phyloP scores from a whole-genome alignment of 2,888 invertebrate genomes.

The Ophioninae sp. region DNA sequence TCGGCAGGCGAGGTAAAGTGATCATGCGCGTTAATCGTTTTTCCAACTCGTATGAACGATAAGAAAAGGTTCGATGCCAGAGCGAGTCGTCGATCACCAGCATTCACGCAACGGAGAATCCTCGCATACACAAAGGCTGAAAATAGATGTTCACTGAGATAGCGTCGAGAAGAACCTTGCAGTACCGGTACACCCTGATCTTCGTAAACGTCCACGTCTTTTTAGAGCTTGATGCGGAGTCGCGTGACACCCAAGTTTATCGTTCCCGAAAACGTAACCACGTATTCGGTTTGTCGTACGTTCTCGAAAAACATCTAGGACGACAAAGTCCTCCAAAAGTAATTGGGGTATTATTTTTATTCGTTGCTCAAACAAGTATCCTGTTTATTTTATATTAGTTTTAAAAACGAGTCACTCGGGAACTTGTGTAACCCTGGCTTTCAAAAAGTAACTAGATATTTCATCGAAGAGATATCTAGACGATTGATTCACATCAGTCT shows the following conservation, averaged over 20 bases:
- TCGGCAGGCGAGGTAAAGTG: background rate
- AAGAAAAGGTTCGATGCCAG: constrained; percentile 10
- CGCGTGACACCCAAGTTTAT: background rate
- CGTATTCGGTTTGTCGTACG: background rate
- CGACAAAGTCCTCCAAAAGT: background rate
- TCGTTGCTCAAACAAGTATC: background rate
- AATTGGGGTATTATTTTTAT: background rate
- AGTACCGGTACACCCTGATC: constrained; percentile 49
- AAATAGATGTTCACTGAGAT: background rate
- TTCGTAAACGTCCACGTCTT: constrained; percentile 46
- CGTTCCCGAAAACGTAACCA: background rate
- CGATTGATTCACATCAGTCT: background rate
- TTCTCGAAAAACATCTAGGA: background rate
- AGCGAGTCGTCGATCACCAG: constrained; percentile 43
- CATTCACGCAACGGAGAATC: constrained; percentile 50
- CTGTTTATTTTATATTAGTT: background rate
- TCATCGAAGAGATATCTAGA: background rate
- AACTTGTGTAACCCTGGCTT: background rate
- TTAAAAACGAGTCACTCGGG: background rate
- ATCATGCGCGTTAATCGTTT: background rate
- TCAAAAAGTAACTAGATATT: background rate
- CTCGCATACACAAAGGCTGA: background rate
- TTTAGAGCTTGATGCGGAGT: background rate
- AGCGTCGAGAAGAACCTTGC: constrained; percentile 21
- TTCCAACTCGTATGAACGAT: background rate